Evolutionary conservation across 2,888 invertebrate species (phyloP).

Genomic region (Acronicta aceris): DNA sequence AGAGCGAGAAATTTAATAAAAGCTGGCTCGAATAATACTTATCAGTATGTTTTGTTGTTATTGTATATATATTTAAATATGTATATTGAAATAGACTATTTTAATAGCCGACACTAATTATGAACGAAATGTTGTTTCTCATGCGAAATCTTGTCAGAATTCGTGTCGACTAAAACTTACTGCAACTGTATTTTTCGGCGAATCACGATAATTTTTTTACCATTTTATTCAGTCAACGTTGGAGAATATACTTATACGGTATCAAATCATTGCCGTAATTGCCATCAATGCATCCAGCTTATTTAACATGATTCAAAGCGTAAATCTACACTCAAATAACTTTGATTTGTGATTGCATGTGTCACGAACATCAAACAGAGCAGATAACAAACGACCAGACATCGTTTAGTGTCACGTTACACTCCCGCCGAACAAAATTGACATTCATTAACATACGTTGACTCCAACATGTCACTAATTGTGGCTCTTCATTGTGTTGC

Average conservation of each 20-base stretch:
- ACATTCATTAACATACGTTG: constrained; percentile 64
- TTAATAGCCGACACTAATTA: too few relatives aligned
- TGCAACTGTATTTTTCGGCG: too few relatives aligned
- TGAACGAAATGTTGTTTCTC: too few relatives aligned
- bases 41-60: not conserved
- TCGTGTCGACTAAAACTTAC: too few relatives aligned
- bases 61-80: too few relatives aligned
- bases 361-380: constrained; percentile 65
- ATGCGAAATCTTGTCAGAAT: too few relatives aligned
- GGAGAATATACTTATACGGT: not conserved
- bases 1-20: constrained; percentile 38
- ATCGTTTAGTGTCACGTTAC: constrained; percentile 77
- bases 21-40: constrained; percentile 9
- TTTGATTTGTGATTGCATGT: constrained; percentile 65
- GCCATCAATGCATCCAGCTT: constrained; percentile 19
- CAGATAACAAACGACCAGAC: constrained; percentile 75
- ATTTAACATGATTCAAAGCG: constrained; percentile 43
- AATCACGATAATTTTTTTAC: too few relatives aligned
- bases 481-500: constrained; percentile 29
- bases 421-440: constrained; percentile 49
- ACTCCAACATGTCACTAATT: constrained; percentile 51
- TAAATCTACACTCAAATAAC: constrained; percentile 49
- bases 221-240: too few relatives aligned
- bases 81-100: too few relatives aligned
- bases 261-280: constrained; percentile 20